Evolutionary conservation across 2,113 vertebrate genomes (phyloP).

Genomic region (Chloropsis hardwickii): DNA sequence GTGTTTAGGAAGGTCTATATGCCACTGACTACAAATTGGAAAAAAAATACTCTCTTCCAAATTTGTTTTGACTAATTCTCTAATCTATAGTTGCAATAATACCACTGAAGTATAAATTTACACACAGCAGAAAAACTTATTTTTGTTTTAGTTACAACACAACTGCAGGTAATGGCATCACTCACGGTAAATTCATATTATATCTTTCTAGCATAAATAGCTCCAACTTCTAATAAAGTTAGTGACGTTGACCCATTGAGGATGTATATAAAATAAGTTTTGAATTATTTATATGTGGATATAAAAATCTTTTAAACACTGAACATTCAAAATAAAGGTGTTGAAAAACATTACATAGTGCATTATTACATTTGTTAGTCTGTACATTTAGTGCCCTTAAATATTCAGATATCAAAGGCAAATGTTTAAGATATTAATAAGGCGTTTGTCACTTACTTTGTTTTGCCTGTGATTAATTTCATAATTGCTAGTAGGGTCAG

Average conservation of each 20-base stretch:
- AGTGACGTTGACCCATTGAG: neutral
- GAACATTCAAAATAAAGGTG: neutral
- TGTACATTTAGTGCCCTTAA: neutral
- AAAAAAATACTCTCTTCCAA: neutral
- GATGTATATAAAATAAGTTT: neutral
- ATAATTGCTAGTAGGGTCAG: neutral
- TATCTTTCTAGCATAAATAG: neutral
- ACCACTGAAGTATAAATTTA: neutral
- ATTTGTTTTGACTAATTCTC: neutral
- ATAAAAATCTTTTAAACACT: neutral
- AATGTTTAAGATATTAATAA: neutral
- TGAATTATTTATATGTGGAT: neutral
- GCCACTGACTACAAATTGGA: neutral
- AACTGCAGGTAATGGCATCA: neutral
- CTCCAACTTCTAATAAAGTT: neutral
- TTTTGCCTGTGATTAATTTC: neutral
- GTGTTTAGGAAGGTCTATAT: neutral
- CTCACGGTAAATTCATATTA: neutral
- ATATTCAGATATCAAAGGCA: neutral
- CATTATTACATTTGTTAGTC: neutral
- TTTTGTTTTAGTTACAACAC: neutral
- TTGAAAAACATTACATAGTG: neutral
- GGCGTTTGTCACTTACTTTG: neutral
- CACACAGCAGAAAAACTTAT: fast-evolving
- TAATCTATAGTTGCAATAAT: neutral